Evolutionary conservation across 2,797 vertebrate species (phyloP), one percentile per base, ranked within the genome.

Genomic region (Malurus splendens): DNA sequence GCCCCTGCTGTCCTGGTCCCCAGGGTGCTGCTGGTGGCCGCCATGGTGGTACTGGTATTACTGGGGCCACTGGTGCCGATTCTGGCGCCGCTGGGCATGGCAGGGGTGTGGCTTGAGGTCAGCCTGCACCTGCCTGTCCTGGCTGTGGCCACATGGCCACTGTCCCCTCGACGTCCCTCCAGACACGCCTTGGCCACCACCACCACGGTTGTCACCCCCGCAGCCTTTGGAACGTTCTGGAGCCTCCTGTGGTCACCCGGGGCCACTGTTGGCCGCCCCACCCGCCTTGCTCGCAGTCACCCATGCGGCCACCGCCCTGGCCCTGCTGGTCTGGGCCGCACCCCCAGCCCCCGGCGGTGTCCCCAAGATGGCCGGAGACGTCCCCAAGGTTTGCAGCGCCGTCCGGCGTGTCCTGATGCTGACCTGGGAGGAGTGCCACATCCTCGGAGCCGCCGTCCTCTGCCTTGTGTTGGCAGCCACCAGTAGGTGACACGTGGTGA

Each of bases 61-160:
- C 92, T 96, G 12, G 83, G 17, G 33, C 68, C 18, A 0, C 5
- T 87, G 7, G 45, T 83, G 27, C 94, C 48, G 7, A 9, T 22
- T 1, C 66, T 95, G 83, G 87, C 85, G 0, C 10, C 42, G 11
- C 27, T 41, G 22, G 32, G 94, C 61, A 6, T 36, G 8, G 39
- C 2, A 1, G 95, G 87, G 8, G 0, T 50, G 2, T 97, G 97
- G 96, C 78, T 97, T 50, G 96, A 97, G 55, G 94, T 95, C 0
- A 18, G 25, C 5, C 27, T 97, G n/a, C 83, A 96, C 18, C 11
- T 78, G 9, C 74, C 44, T 14, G 36, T 42, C 1, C 74, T 96
- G 14, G 64, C 39, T 12, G 15, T 3, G 2, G 33, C 62, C 71
- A 9, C 54, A 3, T 9, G 41, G 15, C 54, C 60, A 3, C 61